These are phyloP conservation scores for Zaprionus kolodkinae DNA, from an alignment of 1,140 invertebrate species.

Conservation along the genomic window DNA sequence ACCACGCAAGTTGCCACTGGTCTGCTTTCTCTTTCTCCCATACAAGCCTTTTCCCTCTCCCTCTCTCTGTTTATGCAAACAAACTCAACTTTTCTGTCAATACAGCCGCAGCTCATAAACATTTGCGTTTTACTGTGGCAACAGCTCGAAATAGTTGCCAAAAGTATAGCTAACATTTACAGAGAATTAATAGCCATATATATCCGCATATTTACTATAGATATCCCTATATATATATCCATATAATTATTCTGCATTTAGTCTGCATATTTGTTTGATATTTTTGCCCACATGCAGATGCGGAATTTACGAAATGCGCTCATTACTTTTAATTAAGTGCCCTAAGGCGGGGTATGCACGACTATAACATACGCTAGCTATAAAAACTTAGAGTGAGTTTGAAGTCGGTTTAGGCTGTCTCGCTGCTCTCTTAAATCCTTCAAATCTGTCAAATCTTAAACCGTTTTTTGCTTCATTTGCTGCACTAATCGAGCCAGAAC, in stretches of 20 bases:
- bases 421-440: constrained; percentile 1
- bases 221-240: constrained; percentile 3
- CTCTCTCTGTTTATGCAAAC: constrained; percentile 34
- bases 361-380: neutral
- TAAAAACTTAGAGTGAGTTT: no score
- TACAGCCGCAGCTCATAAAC: constrained; percentile 55
- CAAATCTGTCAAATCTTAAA: neutral
- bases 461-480: neutral
- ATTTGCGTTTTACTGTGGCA: constrained; percentile 61
- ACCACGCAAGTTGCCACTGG: constrained; percentile 21
- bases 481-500: neutral
- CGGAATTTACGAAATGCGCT: constrained; percentile 45
- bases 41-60: constrained; percentile 35
- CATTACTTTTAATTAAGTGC: constrained; percentile 59
- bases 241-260: constrained; percentile 29
- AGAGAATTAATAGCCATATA: neutral
- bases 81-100: constrained; percentile 35
- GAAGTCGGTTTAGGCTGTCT: neutral
- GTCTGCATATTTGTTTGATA: neutral
- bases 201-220: neutral
- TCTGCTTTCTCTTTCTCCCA: neutral
- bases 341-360: neutral
- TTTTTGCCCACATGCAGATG: constrained; percentile 15
- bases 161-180: neutral
- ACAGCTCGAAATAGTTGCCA: constrained; percentile 27